A percentile compares a stretch with the other conserved stretches of the same genome.
phyloP scores from a whole-genome alignment of 2,113 vertebrate species.

The Passer montanus region DNA sequence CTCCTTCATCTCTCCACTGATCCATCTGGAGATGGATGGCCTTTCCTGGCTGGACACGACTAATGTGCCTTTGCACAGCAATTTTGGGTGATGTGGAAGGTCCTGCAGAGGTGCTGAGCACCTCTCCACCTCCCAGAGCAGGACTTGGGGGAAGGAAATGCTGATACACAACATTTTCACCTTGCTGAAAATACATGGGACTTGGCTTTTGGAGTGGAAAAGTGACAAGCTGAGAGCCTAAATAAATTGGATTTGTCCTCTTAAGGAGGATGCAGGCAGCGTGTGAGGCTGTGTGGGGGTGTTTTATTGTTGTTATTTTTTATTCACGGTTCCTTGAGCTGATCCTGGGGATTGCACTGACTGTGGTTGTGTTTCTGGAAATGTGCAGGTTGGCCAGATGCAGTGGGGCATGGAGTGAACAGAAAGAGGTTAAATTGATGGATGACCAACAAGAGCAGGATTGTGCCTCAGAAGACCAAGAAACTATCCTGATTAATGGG shows the following conservation, averaged over 20 bases:
- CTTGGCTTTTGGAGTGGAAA: not conserved
- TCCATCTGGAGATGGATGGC: not conserved
- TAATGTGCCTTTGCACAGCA: not conserved
- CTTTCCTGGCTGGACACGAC: not conserved
- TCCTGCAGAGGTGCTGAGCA: not conserved
- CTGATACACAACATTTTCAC: not conserved
- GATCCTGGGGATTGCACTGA: constrained; percentile 58
- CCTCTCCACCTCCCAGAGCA: not conserved
- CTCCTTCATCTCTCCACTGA: not conserved
- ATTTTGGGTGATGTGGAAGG: not conserved
- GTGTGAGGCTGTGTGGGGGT: not conserved
- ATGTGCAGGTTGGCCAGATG: constrained; percentile 84
- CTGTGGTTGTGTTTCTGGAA: constrained; percentile 74
- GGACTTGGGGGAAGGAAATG: not conserved
- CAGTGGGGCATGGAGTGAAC: constrained; percentile 87
- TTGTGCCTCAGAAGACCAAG: constrained; percentile 88
- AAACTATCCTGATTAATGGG: constrained; percentile 85
- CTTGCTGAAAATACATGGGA: not conserved
- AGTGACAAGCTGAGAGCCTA: not conserved
- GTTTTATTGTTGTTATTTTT: constrained; percentile 5
- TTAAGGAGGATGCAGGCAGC: not conserved
- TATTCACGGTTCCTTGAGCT: constrained; percentile 16
- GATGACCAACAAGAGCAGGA: constrained; percentile 92
- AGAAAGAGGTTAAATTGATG: constrained; percentile 90
- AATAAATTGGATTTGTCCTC: constrained; percentile 5